Base-by-base conservation (phyloP, 64 coral and sea anemone genomes). In the Stichodactyla helianthus region DNA sequence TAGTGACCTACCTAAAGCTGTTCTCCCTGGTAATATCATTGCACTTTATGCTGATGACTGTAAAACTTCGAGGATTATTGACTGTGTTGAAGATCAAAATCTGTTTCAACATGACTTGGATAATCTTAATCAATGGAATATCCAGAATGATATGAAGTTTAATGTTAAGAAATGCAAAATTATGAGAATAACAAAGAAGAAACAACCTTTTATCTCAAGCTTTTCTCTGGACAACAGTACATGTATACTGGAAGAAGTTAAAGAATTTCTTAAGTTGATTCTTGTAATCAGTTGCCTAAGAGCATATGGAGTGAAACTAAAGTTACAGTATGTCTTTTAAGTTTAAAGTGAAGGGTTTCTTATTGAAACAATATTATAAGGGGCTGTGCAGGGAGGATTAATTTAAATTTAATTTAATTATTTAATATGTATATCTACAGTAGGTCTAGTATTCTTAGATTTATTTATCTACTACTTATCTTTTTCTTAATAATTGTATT, bases 141-240 rank as follows among this genome's bases (percentile, higher is more conserved):
- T 74, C 25, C 88, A 44, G 55, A 90, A 90, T 82, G 58, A 50
- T 55, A 81, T 88, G 76, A 25, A 78, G 26, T 88, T 88, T 60
- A 88, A 82, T 88, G 87, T 88, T 59, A 82, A 88, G 55, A 88
- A 88, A 52, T 82, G 77, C 54, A 87, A 77, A 76, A 53, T 78
- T 6, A 54, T 55, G 68, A 50, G 67, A 18, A 87, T 78, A 52
- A 88, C 87, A 27, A 78, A 61, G 87, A 88, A 88, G 77, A 82
- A 82, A 35, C 55, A 62, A 62, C 77, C 27, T 82, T n/a, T 88
- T 64, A 82, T 22, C 51, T 82, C 57, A 12, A 31, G 26, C 60
- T 82, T 82, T 17, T 59, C 77, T 58, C 77, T 82, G 44, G 50
- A 80, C 11, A 58, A 79, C 51, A 79, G 23, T 52, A 52, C 50